Base-by-base conservation (phyloP, 2,888 invertebrate genomes). In the Andricus curvator region DNA sequence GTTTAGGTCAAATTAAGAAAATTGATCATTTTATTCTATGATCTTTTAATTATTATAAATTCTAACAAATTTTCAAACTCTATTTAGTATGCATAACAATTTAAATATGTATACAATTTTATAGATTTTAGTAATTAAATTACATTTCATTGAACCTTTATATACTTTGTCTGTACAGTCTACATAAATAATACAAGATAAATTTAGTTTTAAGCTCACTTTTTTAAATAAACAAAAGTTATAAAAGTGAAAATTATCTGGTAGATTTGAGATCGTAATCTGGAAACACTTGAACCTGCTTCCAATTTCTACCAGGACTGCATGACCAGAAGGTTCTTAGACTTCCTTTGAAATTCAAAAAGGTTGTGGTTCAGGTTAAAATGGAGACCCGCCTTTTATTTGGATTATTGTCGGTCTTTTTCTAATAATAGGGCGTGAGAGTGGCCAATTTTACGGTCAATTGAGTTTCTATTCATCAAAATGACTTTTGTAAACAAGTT, bases 401-500 rank as follows among this genome's bases (percentile, higher is more conserved):
- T 9, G 9, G 56, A n/a, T 56, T 5, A 56, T 33, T 5, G 11
- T 33, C 33, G 51, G 33, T 74, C 51, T 56, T 29, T 20, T 70
- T 51, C 48, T 33, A 56, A 33, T 70, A 70, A 70, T 70, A 48
- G 29, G n/a, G 51, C 33, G 20, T n/a, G 51, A 78, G 82, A 77
- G 60, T 70, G 74, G 79, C 66, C 79, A 83, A 86, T 86, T 87
- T 85, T 77, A 85, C 83, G 84, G 81, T 83, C 78, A 81, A 80
- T 85, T 84, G 84, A 84, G 79, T 76, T 79, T 80, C 81, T 83
- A 87, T 89, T 88, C 86, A 89, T 87, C 81, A 79, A 85, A 86
- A 88, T 88, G 83, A 85, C 82, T 86, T 88, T 84, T 86, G 89
- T 88, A 88, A 88, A 90, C 86, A 86, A 85, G 81, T 84, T 74